phyloP scores from a whole-genome alignment of 2,888 invertebrate species.

The Syrista parreyssii region DNA sequence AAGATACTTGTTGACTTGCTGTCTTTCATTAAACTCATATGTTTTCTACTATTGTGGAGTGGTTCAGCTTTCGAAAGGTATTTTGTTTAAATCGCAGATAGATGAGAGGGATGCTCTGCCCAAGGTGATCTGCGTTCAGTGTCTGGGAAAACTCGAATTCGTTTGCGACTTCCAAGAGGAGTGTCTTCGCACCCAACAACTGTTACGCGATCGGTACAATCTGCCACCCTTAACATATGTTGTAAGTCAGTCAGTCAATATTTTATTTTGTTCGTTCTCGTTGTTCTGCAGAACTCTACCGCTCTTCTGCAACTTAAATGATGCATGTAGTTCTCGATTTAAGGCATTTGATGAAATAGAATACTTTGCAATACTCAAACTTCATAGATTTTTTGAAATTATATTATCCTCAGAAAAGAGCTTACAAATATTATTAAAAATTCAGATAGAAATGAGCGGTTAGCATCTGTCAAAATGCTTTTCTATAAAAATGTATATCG shows the following conservation, averaged over 20 bases:
- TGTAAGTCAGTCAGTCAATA: slow-evolving; percentile 58
- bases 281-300: slow-evolving; percentile 16
- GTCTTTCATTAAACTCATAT: not conserved
- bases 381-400: not conserved
- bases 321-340: not conserved
- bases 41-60: not conserved
- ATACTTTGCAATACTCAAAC: not conserved
- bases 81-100: slow-evolving; percentile 61
- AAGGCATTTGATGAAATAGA: not conserved
- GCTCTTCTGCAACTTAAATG: slow-evolving; percentile 13
- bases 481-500: slow-evolving; percentile 8
- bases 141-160: slow-evolving; percentile 65
- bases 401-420: not conserved
- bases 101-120: slow-evolving; percentile 64
- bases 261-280: not conserved
- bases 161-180: slow-evolving; percentile 66
- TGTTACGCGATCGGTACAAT: slow-evolving; percentile 62
- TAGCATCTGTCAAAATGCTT: not conserved
- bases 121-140: slow-evolving; percentile 64
- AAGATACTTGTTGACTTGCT: not conserved
- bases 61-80: slow-evolving; percentile 24
- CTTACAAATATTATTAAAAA: not conserved
- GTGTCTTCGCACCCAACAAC: slow-evolving; percentile 64
- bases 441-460: not conserved
- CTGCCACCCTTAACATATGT: slow-evolving; percentile 58